Percentiles rank a stretch among this genome's conserved stretches.
phyloP scores from a whole-genome alignment of 2,113 vertebrate genomes.

The Sander lucioperca region DNA sequence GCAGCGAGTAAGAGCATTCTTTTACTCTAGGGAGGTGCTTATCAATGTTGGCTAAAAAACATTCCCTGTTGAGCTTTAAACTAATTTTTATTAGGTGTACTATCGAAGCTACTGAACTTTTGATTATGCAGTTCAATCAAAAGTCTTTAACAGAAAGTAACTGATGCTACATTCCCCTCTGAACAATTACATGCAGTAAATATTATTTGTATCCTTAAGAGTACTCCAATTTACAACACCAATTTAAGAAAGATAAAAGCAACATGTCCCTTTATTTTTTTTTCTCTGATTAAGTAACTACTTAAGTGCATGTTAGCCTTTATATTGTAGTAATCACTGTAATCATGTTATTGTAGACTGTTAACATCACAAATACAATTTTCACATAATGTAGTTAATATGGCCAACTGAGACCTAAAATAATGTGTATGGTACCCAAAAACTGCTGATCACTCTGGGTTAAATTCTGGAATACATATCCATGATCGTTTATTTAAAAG shows the following conservation, averaged over 20 bases:
- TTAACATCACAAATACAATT: not conserved
- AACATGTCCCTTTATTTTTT: not conserved
- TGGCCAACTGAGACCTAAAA: not conserved
- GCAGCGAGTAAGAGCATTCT: constrained; percentile 26
- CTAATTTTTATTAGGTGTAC: constrained; percentile 4
- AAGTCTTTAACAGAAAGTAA: constrained; percentile 26
- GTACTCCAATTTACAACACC: too few species aligned
- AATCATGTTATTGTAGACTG: not conserved
- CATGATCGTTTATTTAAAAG: not conserved
- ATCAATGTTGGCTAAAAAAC: constrained; percentile 40
- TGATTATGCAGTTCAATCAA: constrained; percentile 50
- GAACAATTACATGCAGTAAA: constrained; percentile 41
- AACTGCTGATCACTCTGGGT: not conserved
- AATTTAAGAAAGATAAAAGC: not conserved
- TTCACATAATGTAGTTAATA: not conserved
- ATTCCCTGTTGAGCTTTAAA: constrained; percentile 29
- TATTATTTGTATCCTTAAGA: too few species aligned
- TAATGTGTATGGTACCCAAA: not conserved
- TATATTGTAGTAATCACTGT: not conserved
- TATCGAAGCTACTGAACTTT: constrained; percentile 33
- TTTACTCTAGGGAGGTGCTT: constrained; percentile 28
- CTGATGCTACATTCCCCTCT: constrained; percentile 14
- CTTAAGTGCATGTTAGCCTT: not conserved
- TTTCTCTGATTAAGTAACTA: not conserved
- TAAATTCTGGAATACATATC: constrained; percentile 7